Conservation (phyloP, 2,797 vertebrate species). For the Hypotaenidia okinawae region DNA sequence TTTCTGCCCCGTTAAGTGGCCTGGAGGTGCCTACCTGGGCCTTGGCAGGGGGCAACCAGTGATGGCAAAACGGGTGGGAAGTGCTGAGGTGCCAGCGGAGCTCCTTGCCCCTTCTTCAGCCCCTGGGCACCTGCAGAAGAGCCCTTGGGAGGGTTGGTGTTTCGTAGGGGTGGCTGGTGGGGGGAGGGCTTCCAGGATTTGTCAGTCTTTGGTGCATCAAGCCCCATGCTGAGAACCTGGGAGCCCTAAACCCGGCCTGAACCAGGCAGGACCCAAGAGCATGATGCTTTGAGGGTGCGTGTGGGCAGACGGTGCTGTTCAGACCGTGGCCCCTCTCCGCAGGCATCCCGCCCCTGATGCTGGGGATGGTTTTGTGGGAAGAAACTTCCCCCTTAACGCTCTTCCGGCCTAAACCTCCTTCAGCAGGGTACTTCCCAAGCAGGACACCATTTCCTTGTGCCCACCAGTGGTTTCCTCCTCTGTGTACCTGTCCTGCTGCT, state of each 20-base stretch:
- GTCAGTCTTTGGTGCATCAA: background rate
- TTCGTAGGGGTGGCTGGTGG: background rate
- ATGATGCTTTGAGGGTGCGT: accelerated
- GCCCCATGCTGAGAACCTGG: background rate
- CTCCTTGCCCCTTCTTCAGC: background rate
- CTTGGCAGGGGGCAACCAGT: accelerated
- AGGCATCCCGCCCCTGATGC: accelerated
- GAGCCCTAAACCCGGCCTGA: background rate
- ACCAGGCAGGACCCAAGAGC: background rate
- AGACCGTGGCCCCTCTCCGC: accelerated
- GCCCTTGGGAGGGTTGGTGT: background rate
- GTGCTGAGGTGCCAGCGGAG: background rate
- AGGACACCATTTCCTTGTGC: background rate
- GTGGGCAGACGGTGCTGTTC: background rate
- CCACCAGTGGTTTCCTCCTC: background rate
- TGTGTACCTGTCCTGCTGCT: background rate
- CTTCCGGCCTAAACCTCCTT: background rate
- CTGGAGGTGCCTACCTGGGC: background rate
- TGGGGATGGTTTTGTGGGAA: background rate
- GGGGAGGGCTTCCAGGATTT: too few species aligned
- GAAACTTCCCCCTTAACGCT: accelerated
- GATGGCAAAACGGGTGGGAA: background rate
- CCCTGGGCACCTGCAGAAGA: background rate
- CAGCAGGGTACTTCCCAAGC: background rate
- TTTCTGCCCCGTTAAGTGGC: accelerated